Percentiles rank a stretch among this genome's conserved stretches.
Conservation (phyloP, 2,113 vertebrate species). For the Pteropus alecto region DNA sequence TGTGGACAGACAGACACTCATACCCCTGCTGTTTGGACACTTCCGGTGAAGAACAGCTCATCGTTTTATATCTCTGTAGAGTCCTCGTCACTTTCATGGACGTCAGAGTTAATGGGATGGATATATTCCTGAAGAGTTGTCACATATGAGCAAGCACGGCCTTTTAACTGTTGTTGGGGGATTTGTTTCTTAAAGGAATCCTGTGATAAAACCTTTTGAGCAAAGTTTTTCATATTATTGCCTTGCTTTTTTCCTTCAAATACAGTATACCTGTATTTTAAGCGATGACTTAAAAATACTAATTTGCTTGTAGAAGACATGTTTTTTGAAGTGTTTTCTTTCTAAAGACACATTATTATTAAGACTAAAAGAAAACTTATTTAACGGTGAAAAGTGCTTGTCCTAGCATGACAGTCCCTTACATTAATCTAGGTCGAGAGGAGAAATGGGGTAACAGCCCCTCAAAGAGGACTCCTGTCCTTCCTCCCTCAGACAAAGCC, state of each 20-base stretch:
- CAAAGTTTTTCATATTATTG: neutral
- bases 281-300: neutral
- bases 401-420: neutral
- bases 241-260: neutral
- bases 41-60: neutral
- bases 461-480: neutral
- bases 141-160: neutral
- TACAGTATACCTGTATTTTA: neutral
- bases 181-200: neutral
- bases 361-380: neutral
- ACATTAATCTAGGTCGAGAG: rapidly evolving
- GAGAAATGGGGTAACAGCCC: neutral
- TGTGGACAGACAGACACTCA: neutral
- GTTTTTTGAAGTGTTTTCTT: neutral
- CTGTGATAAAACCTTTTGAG: neutral
- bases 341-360: neutral
- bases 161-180: neutral
- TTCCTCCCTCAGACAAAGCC: neutral
- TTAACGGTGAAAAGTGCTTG: neutral
- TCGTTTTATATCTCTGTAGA: neutral
- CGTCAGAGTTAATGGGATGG: neutral
- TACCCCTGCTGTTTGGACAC: neutral
- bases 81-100: neutral
- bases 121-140: neutral
- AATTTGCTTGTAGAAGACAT: neutral